Percentiles rank a stretch among this genome's conserved stretches.
These are phyloP conservation scores for Ctenopoma multispine DNA, from an alignment of 2,797 vertebrate genomes.

Conservation along the genomic window DNA sequence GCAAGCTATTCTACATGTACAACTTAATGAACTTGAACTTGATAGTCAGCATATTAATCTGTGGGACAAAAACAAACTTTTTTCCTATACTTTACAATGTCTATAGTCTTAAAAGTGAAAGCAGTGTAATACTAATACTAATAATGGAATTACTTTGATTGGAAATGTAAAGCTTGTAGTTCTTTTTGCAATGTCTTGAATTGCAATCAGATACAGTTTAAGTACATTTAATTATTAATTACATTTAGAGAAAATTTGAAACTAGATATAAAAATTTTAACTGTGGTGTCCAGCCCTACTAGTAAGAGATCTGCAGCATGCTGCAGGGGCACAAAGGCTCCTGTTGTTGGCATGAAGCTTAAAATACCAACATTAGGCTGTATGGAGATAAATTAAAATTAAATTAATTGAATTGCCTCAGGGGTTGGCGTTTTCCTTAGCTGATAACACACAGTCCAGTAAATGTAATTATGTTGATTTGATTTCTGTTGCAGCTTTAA, in stretches of 20 bases:
- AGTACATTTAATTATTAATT: too few relatives aligned
- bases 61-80: too few relatives aligned
- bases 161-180: conserved; percentile 4
- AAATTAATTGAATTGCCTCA: not conserved
- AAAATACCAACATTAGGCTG: not conserved
- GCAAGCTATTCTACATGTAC: not conserved
- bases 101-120: too few relatives aligned
- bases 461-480: conserved; percentile 2
- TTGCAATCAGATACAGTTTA: not conserved
- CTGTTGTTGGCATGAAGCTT: not conserved
- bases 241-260: not conserved
- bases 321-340: not conserved
- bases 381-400: not conserved
- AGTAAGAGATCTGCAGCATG: not conserved
- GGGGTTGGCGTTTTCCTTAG: not conserved
- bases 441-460: not conserved
- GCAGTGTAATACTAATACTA: too few relatives aligned
- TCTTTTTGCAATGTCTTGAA: not conserved
- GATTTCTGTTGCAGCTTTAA: not conserved
- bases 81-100: too few relatives aligned
- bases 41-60: conserved; percentile 1
- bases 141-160: too few relatives aligned
- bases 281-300: too few relatives aligned
- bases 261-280: not conserved
- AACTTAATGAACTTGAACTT: not conserved